A percentile compares a stretch with the other conserved stretches of the same genome.
Conservation (phyloP, 1,140 invertebrate species). For the Dinothrombium tinctorium region DNA sequence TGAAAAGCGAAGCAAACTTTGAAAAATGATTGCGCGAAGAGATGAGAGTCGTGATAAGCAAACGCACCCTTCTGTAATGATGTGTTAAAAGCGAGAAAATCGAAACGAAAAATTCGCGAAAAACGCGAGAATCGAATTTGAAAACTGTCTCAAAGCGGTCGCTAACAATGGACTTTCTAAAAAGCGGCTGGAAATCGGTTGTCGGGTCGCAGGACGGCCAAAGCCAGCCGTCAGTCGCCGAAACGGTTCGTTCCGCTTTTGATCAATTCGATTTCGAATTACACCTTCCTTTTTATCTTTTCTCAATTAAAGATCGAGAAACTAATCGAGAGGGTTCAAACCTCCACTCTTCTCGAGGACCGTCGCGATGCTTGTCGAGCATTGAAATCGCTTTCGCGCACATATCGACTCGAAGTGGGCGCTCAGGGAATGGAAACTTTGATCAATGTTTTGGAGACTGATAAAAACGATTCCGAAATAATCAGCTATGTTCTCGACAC, state of each 20-base stretch:
- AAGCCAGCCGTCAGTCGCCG: slow-evolving; percentile 43
- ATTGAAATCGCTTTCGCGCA: slow-evolving; percentile 73
- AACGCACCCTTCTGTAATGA: too few species aligned
- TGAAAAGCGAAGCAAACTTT: too few species aligned
- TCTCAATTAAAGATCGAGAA: slow-evolving; percentile 49
- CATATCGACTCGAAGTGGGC: slow-evolving; percentile 81
- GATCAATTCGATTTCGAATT: slow-evolving; percentile 5
- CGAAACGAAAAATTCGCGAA: too few species aligned
- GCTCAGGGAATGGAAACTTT: slow-evolving; percentile 78
- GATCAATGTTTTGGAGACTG: slow-evolving; percentile 27
- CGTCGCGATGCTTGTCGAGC: slow-evolving; percentile 83
- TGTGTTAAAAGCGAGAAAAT: too few species aligned
- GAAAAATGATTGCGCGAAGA: too few species aligned
- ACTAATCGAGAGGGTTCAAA: slow-evolving; percentile 66
- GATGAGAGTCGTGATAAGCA: too few species aligned
- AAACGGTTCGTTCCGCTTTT: slow-evolving; percentile 48
- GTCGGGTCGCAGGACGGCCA: slow-evolving; percentile 49
- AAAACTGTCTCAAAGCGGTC: too few species aligned
- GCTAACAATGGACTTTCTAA: slow-evolving; percentile 55
- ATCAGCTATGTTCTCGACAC: slow-evolving; percentile 73
- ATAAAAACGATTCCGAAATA: slow-evolving; percentile 63
- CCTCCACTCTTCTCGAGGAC: slow-evolving; percentile 79
- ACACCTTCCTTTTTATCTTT: slow-evolving; percentile 3
- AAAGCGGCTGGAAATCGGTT: slow-evolving; percentile 64
- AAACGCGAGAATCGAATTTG: too few species aligned